Evolutionary conservation across 2,888 invertebrate genomes (phyloP), one percentile per base, ranked within the genome.

Genomic region (Matsumyia berberina): DNA sequence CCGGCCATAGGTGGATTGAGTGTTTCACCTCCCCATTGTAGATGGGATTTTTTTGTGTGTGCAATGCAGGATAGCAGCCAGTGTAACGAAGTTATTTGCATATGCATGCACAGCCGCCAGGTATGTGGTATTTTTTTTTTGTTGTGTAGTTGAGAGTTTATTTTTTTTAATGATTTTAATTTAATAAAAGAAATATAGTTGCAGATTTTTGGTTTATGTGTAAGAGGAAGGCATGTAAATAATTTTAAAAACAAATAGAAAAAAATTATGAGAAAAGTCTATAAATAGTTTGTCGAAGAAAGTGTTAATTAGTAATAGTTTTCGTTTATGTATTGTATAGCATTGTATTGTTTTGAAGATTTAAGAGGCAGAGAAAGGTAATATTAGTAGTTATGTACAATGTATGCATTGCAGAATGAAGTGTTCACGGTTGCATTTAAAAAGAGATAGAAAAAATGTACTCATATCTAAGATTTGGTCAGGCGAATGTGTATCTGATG

Each of bases 161-260:
- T 69, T 69, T 81, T 62, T 70, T 69, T 79, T 60, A 67, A 55
- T 58, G 53, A n/a, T 85, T 85, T 70, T 67, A 80, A 70, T 79
- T 66, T 31, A 79, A 64, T 66, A 66, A 46, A 79, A 76, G 11
- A 46, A 76, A 37, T 55, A 44, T 29, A 37, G 70, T 82, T 70
- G 76, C 53, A 78, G 60, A 33, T 39, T 69, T 78, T 70, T 46
- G 5, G 55, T 51, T 49, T 66, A 60, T 73, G 62, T 53, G 66
- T 33, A 51, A 57, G 58, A 70, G 79, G 31, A 31, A 79, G 74
- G 80, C 85, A 85, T 85, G 85, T 80, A 85, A 83, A 73, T 60
- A 69, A 53, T 73, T 79, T 74, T 19, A 74, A 78, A n/a, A 83
- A 64, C 64, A 83, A 64, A 73, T 53, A 62, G 55, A 66, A 76